A percentile compares a stretch with the other conserved stretches of the same genome.
phyloP scores from a whole-genome alignment of 2,888 invertebrate species.

The Macrosiphum euphorbiae region DNA sequence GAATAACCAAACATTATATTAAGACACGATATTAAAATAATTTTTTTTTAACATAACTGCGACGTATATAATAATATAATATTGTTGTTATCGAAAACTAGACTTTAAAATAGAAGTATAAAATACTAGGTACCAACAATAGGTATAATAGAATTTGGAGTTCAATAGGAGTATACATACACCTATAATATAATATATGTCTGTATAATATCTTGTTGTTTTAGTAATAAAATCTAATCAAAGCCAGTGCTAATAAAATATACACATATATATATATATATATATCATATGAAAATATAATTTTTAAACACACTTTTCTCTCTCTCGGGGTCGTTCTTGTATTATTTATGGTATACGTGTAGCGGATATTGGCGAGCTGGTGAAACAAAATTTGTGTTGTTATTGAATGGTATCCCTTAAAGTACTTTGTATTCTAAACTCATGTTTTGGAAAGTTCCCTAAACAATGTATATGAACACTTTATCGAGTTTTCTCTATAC shows the following conservation, averaged over 20 bases:
- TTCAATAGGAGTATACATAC: too few relatives aligned
- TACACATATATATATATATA: background rate
- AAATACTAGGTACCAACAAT: too few relatives aligned
- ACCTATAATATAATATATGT: background rate
- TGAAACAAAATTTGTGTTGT: slow-evolving; percentile 28
- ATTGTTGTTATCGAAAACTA: background rate
- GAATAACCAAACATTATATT: background rate
- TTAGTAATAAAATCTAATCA: background rate
- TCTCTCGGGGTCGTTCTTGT: background rate
- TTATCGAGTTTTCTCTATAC: slow-evolving; percentile 45
- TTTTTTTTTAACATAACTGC: background rate
- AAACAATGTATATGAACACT: slow-evolving; percentile 32
- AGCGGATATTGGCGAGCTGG: background rate
- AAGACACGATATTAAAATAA: background rate
- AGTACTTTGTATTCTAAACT: slow-evolving; percentile 45
- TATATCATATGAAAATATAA: background rate
- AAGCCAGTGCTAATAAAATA: background rate
- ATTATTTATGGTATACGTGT: background rate
- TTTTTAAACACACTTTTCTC: background rate
- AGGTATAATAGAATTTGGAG: too few relatives aligned
- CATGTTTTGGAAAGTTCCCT: slow-evolving; percentile 37
- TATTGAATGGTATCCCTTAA: slow-evolving; percentile 34
- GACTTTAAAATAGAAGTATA: background rate
- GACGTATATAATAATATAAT: background rate
- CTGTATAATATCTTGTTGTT: background rate